A percentile compares a stretch with the other conserved stretches of the same genome.
Conservation (phyloP, 1,140 invertebrate species). For the Papilio machaon region DNA sequence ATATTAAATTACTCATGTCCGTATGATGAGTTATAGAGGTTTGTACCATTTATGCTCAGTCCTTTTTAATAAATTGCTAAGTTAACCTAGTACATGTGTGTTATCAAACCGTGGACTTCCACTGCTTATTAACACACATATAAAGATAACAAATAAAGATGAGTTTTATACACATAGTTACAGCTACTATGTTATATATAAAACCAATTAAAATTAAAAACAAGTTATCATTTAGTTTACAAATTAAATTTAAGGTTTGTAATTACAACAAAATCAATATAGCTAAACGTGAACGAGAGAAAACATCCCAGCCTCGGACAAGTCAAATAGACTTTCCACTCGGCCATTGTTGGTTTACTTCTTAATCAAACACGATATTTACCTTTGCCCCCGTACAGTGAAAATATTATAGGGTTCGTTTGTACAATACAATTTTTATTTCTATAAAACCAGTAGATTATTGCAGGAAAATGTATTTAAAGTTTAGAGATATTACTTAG, state of each 20-base stretch:
- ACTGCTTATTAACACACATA: too few relatives aligned
- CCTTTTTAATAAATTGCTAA: too few relatives aligned
- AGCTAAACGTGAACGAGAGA: background rate
- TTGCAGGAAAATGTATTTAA: too few relatives aligned
- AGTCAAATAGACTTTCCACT: slow-evolving; percentile 8
- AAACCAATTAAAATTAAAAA: too few relatives aligned
- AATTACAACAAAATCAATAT: slow-evolving; percentile 23
- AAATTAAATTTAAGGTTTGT: background rate
- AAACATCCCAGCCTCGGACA: slow-evolving; percentile 5
- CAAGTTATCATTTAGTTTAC: too few relatives aligned
- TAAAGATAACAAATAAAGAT: background rate
- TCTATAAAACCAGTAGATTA: background rate
- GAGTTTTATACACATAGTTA: too few relatives aligned
- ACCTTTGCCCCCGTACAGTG: background rate
- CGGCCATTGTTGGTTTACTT: slow-evolving; percentile 29
- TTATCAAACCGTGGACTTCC: too few relatives aligned
- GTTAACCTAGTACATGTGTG: too few relatives aligned
- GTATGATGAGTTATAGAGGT: background rate
- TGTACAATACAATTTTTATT: background rate
- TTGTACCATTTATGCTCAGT: background rate
- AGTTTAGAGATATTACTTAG: too few relatives aligned
- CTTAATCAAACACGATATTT: slow-evolving; percentile 34
- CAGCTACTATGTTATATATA: too few relatives aligned
- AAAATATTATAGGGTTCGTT: background rate
- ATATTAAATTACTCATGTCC: background rate